Evolutionary conservation across 2,797 vertebrate species (phyloP).

Genomic region (Carcharodon carcharias): DNA sequence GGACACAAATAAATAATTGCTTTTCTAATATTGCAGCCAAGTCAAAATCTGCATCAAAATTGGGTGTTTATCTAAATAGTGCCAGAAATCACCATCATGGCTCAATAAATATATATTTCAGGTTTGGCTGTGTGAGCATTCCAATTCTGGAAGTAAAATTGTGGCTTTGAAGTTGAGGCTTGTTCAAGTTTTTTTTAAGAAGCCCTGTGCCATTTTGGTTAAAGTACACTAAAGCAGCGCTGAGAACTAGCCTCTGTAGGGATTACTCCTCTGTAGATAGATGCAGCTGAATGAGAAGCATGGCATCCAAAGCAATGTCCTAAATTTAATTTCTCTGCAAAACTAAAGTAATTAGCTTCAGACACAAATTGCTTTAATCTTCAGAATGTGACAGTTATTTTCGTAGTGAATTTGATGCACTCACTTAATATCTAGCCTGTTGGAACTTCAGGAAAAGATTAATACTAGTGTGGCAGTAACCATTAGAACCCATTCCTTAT

Average conservation of each 20-base stretch:
- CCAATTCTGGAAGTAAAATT: background rate
- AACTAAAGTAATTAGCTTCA: conserved; percentile 4
- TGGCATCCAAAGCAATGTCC: background rate
- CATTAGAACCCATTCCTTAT: background rate
- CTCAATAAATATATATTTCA: background rate
- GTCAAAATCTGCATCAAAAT: background rate
- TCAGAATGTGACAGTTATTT: background rate
- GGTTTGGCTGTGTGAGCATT: background rate
- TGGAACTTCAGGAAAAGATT: background rate
- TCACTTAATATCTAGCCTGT: background rate
- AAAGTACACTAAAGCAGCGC: background rate
- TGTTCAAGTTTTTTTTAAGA: background rate
- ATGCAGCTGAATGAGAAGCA: background rate
- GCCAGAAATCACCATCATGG: background rate
- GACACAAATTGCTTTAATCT: background rate
- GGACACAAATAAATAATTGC: background rate
- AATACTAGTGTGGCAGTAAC: too few relatives aligned
- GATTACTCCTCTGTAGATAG: background rate
- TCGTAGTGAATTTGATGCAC: background rate
- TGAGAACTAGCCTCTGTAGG: background rate
- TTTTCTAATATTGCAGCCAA: background rate
- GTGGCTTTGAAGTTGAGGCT: background rate
- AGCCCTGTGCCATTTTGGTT: background rate
- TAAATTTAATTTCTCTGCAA: background rate
- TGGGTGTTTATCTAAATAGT: background rate